Conservation (phyloP, 1,140 invertebrate species). For the Drosophila insularis region DNA sequence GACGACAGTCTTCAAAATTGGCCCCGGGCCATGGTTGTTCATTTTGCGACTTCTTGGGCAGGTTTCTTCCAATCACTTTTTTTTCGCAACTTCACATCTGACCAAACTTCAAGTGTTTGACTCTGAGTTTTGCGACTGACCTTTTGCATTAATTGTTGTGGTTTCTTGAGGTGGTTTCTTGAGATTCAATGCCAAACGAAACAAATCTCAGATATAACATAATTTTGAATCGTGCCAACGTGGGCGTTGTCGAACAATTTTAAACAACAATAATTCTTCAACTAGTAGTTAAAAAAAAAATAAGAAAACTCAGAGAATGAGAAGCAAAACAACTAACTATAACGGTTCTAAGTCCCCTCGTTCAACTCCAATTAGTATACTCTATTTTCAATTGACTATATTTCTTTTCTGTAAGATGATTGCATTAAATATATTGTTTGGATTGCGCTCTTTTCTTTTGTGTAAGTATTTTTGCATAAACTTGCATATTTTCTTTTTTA, state of each 20-base stretch:
- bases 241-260: not conserved
- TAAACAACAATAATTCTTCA: not conserved
- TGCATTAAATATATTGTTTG: too few relatives aligned
- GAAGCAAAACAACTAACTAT: not conserved
- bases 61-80: constrained; percentile 14
- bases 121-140: constrained; percentile 41
- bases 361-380: too few relatives aligned
- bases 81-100: not conserved
- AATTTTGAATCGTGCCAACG: not conserved
- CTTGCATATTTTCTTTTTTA: too few relatives aligned
- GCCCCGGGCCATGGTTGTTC: constrained; percentile 36
- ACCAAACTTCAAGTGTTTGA: constrained; percentile 23
- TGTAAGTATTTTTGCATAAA: too few relatives aligned
- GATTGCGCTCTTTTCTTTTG: too few relatives aligned
- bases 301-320: too few relatives aligned
- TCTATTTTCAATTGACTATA: too few relatives aligned
- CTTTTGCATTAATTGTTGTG: constrained; percentile 71
- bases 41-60: constrained; percentile 37
- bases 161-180: constrained; percentile 20
- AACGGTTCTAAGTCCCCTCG: not conserved
- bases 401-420: too few relatives aligned
- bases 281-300: not conserved
- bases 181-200: constrained; percentile 39
- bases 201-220: constrained; percentile 22
- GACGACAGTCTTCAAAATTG: constrained; percentile 27